A percentile compares a stretch with the other conserved stretches of the same genome.
These are phyloP conservation scores for Nemotelus pantherinus DNA, from an alignment of 2,888 invertebrate species.

Conservation along the genomic window DNA sequence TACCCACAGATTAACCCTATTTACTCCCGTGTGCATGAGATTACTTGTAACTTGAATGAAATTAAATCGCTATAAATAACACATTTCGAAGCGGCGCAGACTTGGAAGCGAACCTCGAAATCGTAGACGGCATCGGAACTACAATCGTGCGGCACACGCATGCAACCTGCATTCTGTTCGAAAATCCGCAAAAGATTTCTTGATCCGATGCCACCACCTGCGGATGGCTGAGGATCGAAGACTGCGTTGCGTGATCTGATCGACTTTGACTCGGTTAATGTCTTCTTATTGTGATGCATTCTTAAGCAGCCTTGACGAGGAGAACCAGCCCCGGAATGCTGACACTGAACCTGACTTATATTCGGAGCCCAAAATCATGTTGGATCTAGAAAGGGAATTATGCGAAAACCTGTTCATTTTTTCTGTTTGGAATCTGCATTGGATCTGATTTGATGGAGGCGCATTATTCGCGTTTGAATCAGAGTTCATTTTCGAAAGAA, in stretches of 20 bases:
- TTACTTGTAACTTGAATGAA: conserved; percentile 5
- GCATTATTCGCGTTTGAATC: neutral
- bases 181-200: neutral
- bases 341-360: conserved; percentile 28
- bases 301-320: conserved; percentile 27
- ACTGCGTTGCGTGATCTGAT: conserved; percentile 4
- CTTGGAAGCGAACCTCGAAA: neutral
- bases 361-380: conserved; percentile 21
- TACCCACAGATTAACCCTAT: neutral
- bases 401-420: conserved; percentile 28
- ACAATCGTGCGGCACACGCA: neutral
- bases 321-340: conserved; percentile 36
- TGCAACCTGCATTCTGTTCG: conserved; percentile 1
- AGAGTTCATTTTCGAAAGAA: neutral
- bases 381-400: neutral
- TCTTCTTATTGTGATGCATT: neutral
- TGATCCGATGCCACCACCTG: conserved; percentile 25
- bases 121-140: neutral
- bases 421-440: conserved; percentile 4
- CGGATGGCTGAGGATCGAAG: neutral
- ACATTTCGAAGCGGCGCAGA: neutral
- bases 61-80: conserved; percentile 37
- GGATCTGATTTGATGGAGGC: conserved; percentile 28
- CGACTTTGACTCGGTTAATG: neutral
- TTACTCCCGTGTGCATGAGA: conserved; percentile 15